Percentiles rank a stretch among this genome's conserved stretches.
Evolutionary conservation across 1,140 invertebrate species (phyloP).

Genomic region (Drosophila pandora): DNA sequence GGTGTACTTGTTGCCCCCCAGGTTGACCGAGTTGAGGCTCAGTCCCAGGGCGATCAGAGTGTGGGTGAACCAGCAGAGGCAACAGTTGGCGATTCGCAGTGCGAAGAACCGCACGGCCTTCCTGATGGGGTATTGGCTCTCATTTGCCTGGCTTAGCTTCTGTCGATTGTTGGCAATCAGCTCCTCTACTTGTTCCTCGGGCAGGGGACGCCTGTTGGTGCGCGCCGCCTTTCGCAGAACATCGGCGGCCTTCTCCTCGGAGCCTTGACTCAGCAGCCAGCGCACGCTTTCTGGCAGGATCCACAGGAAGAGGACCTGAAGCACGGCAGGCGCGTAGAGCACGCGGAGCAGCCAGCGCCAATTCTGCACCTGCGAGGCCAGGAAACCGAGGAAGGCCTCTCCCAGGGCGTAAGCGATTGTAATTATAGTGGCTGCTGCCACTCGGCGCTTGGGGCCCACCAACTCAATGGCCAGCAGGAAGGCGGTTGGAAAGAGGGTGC

Average conservation of each 20-base stretch:
- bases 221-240: conserved; percentile 87
- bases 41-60: conserved; percentile 92
- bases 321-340: conserved; percentile 88
- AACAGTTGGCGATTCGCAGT: conserved; percentile 86
- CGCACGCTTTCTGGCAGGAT: conserved; percentile 87
- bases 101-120: conserved; percentile 57
- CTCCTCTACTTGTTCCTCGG: conserved; percentile 85
- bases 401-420: conserved; percentile 90
- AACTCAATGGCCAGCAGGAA: conserved; percentile 90
- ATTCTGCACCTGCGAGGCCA: conserved; percentile 88
- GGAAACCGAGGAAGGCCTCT: conserved; percentile 87
- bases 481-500: conserved; percentile 87
- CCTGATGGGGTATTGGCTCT: conserved; percentile 73
- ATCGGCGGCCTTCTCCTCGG: conserved; percentile 86
- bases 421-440: conserved; percentile 89
- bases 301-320: conserved; percentile 87
- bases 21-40: conserved; percentile 90
- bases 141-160: conserved; percentile 63
- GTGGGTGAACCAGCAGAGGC: conserved; percentile 89
- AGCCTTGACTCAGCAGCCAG: conserved; percentile 90
- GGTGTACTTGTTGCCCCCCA: conserved; percentile 89
- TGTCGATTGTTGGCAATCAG: conserved; percentile 55
- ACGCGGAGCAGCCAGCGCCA: conserved; percentile 89
- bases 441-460: conserved; percentile 89
- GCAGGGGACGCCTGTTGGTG: conserved; percentile 87